A percentile compares a stretch with the other conserved stretches of the same genome.
Evolutionary conservation across 2,797 vertebrate species (phyloP).

Genomic region (Siniperca undulata): DNA sequence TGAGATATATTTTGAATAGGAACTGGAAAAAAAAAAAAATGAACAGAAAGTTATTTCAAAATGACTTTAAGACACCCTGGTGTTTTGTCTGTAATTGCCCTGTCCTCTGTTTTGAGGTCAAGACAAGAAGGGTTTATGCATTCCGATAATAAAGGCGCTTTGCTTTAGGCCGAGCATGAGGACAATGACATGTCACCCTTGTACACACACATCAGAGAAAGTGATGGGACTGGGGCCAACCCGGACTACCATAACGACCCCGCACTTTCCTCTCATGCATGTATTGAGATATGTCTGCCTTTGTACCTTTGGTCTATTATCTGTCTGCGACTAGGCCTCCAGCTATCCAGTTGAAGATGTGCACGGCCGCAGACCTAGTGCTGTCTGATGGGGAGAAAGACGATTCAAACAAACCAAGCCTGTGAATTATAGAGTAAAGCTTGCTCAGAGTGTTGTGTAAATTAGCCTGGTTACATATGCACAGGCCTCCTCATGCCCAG

Average conservation of each 20-base stretch:
- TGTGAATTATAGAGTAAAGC: slow-evolving; percentile 86
- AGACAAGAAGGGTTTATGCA: slow-evolving; percentile 76
- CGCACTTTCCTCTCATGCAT: slow-evolving; percentile 75
- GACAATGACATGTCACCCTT: slow-evolving; percentile 80
- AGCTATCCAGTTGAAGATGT: slow-evolving; percentile 79
- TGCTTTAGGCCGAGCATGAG: slow-evolving; percentile 76
- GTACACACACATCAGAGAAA: slow-evolving; percentile 80
- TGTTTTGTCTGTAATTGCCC: slow-evolving; percentile 73
- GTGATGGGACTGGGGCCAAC: slow-evolving; percentile 63
- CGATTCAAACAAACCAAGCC: slow-evolving; percentile 84
- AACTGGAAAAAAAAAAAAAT: slow-evolving; percentile 16
- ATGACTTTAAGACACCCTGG: slow-evolving; percentile 36
- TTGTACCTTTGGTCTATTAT: slow-evolving; percentile 87
- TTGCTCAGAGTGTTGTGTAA: slow-evolving; percentile 85
- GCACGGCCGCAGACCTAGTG: slow-evolving; percentile 71
- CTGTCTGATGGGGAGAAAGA: slow-evolving; percentile 73
- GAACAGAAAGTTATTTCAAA: slow-evolving; percentile 36
- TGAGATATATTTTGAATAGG: slow-evolving; percentile 27
- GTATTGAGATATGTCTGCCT: slow-evolving; percentile 79
- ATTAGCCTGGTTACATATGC: slow-evolving; percentile 87
- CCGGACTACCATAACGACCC: slow-evolving; percentile 78
- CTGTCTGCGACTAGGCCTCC: slow-evolving; percentile 80
- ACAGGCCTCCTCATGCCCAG: slow-evolving; percentile 74
- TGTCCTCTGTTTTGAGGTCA: slow-evolving; percentile 74
- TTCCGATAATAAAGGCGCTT: slow-evolving; percentile 75